Evolutionary conservation across 2,113 vertebrate species (phyloP).

Genomic region (Paralichthys olivaceus): DNA sequence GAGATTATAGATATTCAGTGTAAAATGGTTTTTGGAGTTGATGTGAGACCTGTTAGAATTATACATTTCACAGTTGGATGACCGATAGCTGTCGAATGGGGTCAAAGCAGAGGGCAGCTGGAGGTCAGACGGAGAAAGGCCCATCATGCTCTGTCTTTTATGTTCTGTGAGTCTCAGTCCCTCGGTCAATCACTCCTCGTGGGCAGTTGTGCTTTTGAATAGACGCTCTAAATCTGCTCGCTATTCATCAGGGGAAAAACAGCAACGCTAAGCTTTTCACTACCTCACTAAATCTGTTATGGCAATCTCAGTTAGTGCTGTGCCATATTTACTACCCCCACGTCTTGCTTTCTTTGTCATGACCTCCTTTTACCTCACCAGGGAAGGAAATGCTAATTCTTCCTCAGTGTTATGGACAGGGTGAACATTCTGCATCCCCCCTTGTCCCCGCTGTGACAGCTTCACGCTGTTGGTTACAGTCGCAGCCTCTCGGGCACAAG

Average conservation of each 20-base stretch:
- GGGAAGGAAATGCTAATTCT: slow-evolving; percentile 39
- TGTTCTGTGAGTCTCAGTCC: slow-evolving; percentile 39
- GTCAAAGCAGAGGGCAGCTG: slow-evolving; percentile 38
- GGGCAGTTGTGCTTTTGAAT: slow-evolving; percentile 51
- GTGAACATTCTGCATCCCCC: neutral
- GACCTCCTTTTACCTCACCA: slow-evolving; percentile 37
- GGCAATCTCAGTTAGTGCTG: slow-evolving; percentile 68
- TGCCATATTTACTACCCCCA: slow-evolving; percentile 42
- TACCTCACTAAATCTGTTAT: slow-evolving; percentile 56
- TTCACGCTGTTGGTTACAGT: slow-evolving; percentile 34
- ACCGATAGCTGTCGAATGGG: slow-evolving; percentile 61
- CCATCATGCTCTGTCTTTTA: slow-evolving; percentile 25
- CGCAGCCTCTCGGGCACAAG: slow-evolving; percentile 39
- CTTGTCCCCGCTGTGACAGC: slow-evolving; percentile 27
- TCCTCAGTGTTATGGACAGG: slow-evolving; percentile 13
- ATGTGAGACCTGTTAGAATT: slow-evolving; percentile 62
- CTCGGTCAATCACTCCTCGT: slow-evolving; percentile 57
- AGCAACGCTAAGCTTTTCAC: slow-evolving; percentile 64
- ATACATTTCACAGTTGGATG: slow-evolving; percentile 72
- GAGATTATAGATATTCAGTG: slow-evolving; percentile 30
- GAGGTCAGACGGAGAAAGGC: slow-evolving; percentile 47
- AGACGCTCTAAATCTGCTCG: slow-evolving; percentile 62
- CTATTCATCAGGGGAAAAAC: slow-evolving; percentile 67
- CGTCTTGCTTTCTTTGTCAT: slow-evolving; percentile 46
- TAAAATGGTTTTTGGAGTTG: slow-evolving; percentile 46